Base-by-base conservation (phyloP, 2,113 vertebrate species). In the Plestiodon gilberti region DNA sequence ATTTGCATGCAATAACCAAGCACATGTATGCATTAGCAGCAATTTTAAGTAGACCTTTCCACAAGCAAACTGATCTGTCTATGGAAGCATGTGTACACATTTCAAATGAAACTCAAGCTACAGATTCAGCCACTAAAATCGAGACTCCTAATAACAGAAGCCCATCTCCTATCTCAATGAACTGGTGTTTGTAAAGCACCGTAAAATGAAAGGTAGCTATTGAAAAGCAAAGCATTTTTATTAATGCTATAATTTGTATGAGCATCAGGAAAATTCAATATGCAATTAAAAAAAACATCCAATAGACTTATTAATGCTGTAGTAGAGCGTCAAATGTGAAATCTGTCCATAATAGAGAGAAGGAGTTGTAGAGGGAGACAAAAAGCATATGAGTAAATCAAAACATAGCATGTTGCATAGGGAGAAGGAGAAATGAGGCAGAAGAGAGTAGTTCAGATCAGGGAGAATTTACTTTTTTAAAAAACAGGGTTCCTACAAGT, bases 51-150 rank as follows among this genome's bases (percentile, higher is more conserved):
- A 57, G 0, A 1, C 43, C 62, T 73, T 4, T 71, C 1, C 78
- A 69, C 28, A 48, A 84, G 82, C 38, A 76, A 84, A 84, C 71
- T 84, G 82, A 76, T 76, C 59, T 76, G 71, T 3, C 82, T 48
- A 75, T 48, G 1, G 13, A 62, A 83, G 71, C 52, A 75, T 30
- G 2, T 0, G 8, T 30, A 2, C 2, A 6, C 35, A 87, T 82
- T 89, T 81, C 20, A 52, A 28, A 25, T 8, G 78, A 0, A 74
- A 10, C 82, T 85, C 87, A 35, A 80, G 22, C 25, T 61, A 33
- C 71, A 84, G 2, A 25, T 52, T n/a, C 78, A 87, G 88, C n/a
- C 48, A 6, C 0, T 78, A 90, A 88, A 90, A 62, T 18, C 0
- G 2, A 0, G n/a, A 81, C 61, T 75, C 75, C 77, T 74, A 88